These are phyloP conservation scores for Podarcis muralis DNA, from an alignment of 2,113 vertebrate genomes.

Conservation along the genomic window DNA sequence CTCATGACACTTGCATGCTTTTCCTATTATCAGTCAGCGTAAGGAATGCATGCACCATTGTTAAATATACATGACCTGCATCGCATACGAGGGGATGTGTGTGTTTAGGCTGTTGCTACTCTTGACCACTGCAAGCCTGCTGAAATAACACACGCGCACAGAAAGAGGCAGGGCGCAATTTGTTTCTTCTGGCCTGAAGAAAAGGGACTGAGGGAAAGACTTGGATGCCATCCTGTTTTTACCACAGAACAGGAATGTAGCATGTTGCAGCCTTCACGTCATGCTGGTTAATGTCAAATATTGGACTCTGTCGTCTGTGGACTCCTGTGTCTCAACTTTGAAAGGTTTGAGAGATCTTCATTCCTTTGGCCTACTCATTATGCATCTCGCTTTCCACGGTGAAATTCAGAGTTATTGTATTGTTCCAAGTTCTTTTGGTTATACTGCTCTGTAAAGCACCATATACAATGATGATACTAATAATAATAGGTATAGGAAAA, in stretches of 20 bases:
- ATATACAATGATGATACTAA: not conserved
- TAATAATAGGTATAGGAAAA: not conserved
- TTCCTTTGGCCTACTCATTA: slow-evolving; percentile 29
- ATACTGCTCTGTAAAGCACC: not conserved
- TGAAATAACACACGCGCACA: slow-evolving; percentile 28
- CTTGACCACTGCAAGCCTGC: slow-evolving; percentile 1
- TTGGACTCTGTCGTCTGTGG: not conserved
- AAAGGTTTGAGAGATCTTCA: not conserved
- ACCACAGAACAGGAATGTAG: not conserved
- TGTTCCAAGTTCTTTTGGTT: not conserved
- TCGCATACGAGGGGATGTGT: rapidly evolving
- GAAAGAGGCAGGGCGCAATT: not conserved
- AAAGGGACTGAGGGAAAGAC: not conserved
- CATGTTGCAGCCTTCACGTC: not conserved
- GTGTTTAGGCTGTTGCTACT: not conserved
- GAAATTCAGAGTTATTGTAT: not conserved
- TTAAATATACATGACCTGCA: not conserved
- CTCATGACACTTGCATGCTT: not conserved
- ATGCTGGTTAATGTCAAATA: not conserved
- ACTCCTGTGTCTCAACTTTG: not conserved
- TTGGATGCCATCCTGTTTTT: not conserved
- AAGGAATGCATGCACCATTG: rapidly evolving
- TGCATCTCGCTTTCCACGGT: slow-evolving; percentile 9
- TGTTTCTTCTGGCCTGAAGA: not conserved
- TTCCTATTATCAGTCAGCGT: not conserved